These are phyloP conservation scores for Berghia stephanieae DNA, from an alignment of 1,140 invertebrate species.

Conservation along the genomic window DNA sequence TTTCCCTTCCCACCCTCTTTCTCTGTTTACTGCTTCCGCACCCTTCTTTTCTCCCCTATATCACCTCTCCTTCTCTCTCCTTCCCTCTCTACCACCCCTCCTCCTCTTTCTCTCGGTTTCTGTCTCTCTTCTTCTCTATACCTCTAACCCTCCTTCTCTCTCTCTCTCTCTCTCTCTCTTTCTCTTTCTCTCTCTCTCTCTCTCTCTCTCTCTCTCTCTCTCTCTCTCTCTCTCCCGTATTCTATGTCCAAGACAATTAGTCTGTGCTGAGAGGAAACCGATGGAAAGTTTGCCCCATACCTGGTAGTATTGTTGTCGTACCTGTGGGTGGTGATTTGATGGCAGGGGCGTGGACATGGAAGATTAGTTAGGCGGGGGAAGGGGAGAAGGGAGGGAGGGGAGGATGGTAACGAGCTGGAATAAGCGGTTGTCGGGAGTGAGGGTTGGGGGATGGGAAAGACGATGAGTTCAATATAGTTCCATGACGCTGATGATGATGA, in stretches of 20 bases:
- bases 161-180: neutral
- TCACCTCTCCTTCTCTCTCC: too few relatives aligned
- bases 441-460: too few relatives aligned
- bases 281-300: too few relatives aligned
- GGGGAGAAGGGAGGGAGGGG: neutral
- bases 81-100: neutral
- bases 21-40: too few relatives aligned
- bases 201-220: slow-evolving; percentile 10
- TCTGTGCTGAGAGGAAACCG: too few relatives aligned
- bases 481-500: too few relatives aligned
- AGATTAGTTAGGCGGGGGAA: neutral
- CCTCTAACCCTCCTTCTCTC: neutral
- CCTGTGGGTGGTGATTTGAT: neutral
- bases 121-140: slow-evolving; percentile 8
- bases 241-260: neutral
- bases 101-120: neutral
- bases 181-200: slow-evolving; percentile 12
- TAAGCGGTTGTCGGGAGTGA: too few relatives aligned
- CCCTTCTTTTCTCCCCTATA: too few relatives aligned
- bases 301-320: too few relatives aligned
- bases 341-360: neutral
- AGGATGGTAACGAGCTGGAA: too few relatives aligned
- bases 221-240: neutral
- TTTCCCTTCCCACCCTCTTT: too few relatives aligned
- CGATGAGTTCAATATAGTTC: too few relatives aligned